Evolutionary conservation across 2,113 vertebrate species (phyloP).

Genomic region (Gallinago media): DNA sequence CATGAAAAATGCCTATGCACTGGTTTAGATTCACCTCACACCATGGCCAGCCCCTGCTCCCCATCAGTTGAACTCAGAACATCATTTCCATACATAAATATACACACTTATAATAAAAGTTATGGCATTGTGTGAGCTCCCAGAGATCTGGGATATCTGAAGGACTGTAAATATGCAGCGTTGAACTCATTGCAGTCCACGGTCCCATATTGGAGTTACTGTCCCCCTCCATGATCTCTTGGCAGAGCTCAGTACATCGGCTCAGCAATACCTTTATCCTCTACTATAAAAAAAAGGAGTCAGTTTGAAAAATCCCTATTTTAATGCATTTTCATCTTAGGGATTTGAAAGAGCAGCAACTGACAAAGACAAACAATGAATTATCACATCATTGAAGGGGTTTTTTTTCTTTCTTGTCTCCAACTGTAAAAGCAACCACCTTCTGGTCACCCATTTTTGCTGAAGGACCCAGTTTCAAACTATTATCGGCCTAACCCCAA

Average conservation of each 20-base stretch:
- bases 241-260: not conserved
- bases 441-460: not conserved
- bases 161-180: not conserved
- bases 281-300: not conserved
- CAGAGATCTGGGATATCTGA: not conserved
- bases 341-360: not conserved
- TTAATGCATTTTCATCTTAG: not conserved
- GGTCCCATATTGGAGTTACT: not conserved
- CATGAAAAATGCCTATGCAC: not conserved
- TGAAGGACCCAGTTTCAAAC: not conserved
- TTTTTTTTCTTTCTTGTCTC: not conserved
- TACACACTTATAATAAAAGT: not conserved
- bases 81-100: not conserved
- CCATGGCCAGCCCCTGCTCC: not conserved
- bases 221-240: not conserved
- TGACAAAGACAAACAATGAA: not conserved
- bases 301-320: not conserved
- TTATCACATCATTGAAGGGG: not conserved
- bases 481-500: not conserved
- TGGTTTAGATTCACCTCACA: not conserved
- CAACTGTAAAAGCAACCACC: not conserved
- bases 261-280: not conserved
- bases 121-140: rapidly evolving
- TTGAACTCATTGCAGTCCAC: not conserved
- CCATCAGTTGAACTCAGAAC: not conserved